These are phyloP conservation scores for Caenorhabditis sp. DNA, from an alignment of 2,888 invertebrate genomes.

Conservation along the genomic window DNA sequence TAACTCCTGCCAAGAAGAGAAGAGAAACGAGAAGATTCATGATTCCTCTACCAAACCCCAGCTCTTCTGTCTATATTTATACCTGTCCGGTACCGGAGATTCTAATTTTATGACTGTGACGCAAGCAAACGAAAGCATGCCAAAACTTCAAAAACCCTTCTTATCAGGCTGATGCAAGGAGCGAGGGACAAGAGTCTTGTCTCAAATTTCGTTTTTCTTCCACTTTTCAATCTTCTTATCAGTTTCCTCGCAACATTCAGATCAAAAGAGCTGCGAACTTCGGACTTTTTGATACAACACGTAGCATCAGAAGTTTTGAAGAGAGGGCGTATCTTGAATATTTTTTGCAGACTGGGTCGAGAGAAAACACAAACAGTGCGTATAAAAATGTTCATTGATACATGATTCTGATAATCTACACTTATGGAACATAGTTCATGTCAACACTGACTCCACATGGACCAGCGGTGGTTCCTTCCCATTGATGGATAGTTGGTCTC, in stretches of 20 bases:
- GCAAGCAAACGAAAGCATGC: constrained; percentile 32
- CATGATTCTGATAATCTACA: neutral
- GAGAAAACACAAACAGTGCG: too few species aligned
- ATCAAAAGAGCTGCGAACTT: constrained; percentile 30
- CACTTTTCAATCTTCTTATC: neutral
- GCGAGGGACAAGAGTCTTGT: constrained; percentile 25
- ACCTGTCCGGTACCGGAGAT: constrained; percentile 23
- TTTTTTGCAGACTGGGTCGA: too few species aligned
- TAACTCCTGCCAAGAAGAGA: constrained; percentile 14
- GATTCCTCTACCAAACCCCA: neutral
- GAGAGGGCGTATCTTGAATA: too few species aligned
- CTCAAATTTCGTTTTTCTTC: neutral
- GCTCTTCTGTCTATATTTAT: neutral
- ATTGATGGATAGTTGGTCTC: constrained; percentile 70
- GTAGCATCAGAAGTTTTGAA: neutral
- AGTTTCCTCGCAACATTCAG: constrained; percentile 15
- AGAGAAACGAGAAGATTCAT: constrained; percentile 38
- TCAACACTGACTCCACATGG: constrained; percentile 73
- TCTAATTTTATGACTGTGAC: constrained; percentile 38
- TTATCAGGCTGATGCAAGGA: constrained; percentile 30
- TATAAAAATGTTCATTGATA: too few species aligned
- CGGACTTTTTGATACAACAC: constrained; percentile 16
- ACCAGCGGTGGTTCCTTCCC: constrained; percentile 65
- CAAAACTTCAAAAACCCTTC: constrained; percentile 23
- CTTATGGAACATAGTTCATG: constrained; percentile 65